Evolutionary conservation across 1,140 invertebrate species (phyloP).

Genomic region (Luehdorfia chinensis): DNA sequence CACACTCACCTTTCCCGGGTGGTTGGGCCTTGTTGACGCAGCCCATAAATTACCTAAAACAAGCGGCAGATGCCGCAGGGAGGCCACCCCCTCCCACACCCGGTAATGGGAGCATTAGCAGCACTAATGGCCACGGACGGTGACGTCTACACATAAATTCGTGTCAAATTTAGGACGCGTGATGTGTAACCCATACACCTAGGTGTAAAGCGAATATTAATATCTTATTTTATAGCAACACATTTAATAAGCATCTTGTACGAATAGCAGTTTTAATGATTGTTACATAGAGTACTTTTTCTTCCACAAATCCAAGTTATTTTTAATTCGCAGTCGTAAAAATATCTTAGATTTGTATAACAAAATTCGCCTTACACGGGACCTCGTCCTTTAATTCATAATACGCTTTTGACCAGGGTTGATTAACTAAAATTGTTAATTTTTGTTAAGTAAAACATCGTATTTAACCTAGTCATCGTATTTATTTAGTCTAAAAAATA

Average conservation of each 20-base stretch:
- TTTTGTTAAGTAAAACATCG: too few relatives aligned
- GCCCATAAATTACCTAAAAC: slow-evolving; percentile 74
- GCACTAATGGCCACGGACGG: slow-evolving; percentile 65
- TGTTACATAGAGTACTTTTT: too few relatives aligned
- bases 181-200: slow-evolving; percentile 17
- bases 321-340: too few relatives aligned
- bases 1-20: slow-evolving; percentile 37
- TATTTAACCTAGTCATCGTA: too few relatives aligned
- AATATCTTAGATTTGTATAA: too few relatives aligned
- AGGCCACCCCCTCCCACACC: slow-evolving; percentile 26
- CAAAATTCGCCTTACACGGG: too few relatives aligned
- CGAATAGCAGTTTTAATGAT: too few relatives aligned
- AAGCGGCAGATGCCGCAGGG: slow-evolving; percentile 65
- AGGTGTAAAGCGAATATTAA: slow-evolving; percentile 1
- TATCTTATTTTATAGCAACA: not conserved
- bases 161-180: slow-evolving; percentile 64
- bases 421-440: too few relatives aligned
- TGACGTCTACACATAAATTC: slow-evolving; percentile 73
- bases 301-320: too few relatives aligned
- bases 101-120: slow-evolving; percentile 71
- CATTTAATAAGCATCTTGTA: not conserved
- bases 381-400: too few relatives aligned
- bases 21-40: slow-evolving; percentile 41
- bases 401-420: too few relatives aligned
- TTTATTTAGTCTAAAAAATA: too few relatives aligned